Conservation (phyloP, 2,888 invertebrate genomes). For the Acrobasis suavella region DNA sequence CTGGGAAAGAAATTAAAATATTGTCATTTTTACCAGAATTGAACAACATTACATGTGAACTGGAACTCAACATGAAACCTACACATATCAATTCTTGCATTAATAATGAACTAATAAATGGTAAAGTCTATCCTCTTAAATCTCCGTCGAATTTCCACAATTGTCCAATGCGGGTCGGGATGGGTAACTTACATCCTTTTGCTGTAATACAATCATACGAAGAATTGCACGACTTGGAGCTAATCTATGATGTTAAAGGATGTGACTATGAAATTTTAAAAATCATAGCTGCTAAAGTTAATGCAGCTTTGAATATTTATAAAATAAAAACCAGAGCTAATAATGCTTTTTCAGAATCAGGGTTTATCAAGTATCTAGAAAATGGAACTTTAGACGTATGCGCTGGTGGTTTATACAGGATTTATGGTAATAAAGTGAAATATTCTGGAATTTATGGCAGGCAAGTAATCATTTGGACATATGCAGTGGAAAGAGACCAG, state of each 20-base stretch:
- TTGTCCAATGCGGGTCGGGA: conserved; percentile 58
- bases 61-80: conserved; percentile 32
- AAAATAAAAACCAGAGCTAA: conserved; percentile 48
- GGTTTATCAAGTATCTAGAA: conserved; percentile 47
- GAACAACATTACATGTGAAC: conserved; percentile 45
- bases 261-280: conserved; percentile 60
- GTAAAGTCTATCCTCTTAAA: conserved; percentile 47
- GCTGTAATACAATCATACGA: conserved; percentile 41
- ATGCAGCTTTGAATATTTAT: conserved; percentile 50
- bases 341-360: conserved; percentile 37
- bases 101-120: conserved; percentile 38
- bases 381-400: conserved; percentile 61
- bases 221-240: conserved; percentile 46
- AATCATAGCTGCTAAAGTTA: conserved; percentile 55
- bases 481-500: conserved; percentile 48
- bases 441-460: conserved; percentile 63
- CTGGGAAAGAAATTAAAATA: conserved; percentile 33
- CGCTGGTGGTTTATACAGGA: conserved; percentile 62
- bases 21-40: conserved; percentile 46
- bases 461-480: conserved; percentile 59
- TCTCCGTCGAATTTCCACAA: conserved; percentile 47
- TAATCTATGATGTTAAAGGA: conserved; percentile 44
- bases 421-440: conserved; percentile 55
- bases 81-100: conserved; percentile 45
- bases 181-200: conserved; percentile 55